Evolutionary conservation across 2,113 vertebrate species (phyloP), one percentile per base, ranked within the genome.

Genomic region (Megaptera novaeangliae): DNA sequence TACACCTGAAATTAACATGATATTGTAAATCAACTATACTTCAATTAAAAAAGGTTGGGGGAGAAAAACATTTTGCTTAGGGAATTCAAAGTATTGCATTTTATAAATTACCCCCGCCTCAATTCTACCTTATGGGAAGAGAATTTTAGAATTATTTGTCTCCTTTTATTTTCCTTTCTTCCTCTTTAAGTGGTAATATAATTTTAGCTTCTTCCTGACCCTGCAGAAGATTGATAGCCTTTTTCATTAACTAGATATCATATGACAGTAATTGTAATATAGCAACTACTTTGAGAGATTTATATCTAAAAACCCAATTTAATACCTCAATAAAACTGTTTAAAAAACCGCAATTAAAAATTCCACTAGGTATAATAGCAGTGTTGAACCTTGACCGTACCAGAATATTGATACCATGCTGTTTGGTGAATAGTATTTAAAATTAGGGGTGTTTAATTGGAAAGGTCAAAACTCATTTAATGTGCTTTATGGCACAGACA

Each of bases 201-300:
- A 85, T 77, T 94, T 96, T 96, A 75, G 52, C 34, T 81, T 93
- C 44, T 96, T 96, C 6, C 21, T 85, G 59, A 55, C 57, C 29
- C 21, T 68, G 3, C 34, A 46, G 72, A 89, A 90, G 29, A 81
- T 91, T 75, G 31, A n/a, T 81, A 95, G 20, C 21, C 10, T 66
- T 41, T 46, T 92, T 95, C 46, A 63, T 86, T 96, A 91, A 86
- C 23, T 4, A 85, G 6, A 49, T 84, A 63, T 29, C 17, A 72
- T 8, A 49, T 27, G 52, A 63, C 4, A 78, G 39, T 95, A 74
- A 88, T 91, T 94, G 39, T 78, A 77, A 74, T 57, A 46, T 84
- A 31, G 77, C 59, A 91, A 27, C 57, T 87, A 80, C 80, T 91
- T 97, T 89, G 46, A 86, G 75, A 83, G 92, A 61, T n/a, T 86